Percentiles rank a stretch among this genome's conserved stretches.
phyloP scores from a whole-genome alignment of 2,113 vertebrate genomes.

The Puma concolor region DNA sequence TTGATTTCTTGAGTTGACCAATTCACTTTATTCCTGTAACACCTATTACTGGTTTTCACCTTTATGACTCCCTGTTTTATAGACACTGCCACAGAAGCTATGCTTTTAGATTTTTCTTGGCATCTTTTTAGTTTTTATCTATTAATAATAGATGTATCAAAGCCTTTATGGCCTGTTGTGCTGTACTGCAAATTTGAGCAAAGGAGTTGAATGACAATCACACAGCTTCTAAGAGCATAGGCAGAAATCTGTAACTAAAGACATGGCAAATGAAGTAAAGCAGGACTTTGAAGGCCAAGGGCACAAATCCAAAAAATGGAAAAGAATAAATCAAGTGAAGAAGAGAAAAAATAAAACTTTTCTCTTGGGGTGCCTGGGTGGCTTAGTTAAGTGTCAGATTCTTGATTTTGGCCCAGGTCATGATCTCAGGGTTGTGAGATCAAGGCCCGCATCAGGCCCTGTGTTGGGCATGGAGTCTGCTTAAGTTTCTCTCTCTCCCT shows the following conservation, averaged over 20 bases:
- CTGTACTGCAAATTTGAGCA: not conserved
- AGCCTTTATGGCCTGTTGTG: not conserved
- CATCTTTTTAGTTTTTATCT: not conserved
- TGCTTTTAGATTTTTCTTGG: not conserved
- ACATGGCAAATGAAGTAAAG: not conserved
- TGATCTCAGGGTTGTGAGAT: too few relatives aligned
- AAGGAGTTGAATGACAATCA: not conserved
- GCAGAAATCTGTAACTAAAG: constrained; percentile 17
- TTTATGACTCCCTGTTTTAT: not conserved
- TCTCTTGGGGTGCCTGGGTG: not conserved
- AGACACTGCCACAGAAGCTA: not conserved
- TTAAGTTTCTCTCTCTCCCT: too few relatives aligned
- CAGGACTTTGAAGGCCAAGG: not conserved
- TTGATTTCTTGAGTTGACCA: not conserved
- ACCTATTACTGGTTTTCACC: not conserved
- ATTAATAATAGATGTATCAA: constrained; percentile 13
- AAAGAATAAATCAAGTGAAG: not conserved
- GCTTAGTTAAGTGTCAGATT: too few relatives aligned
- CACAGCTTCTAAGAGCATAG: not conserved
- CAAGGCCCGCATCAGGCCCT: too few relatives aligned
- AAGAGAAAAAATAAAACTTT: not conserved
- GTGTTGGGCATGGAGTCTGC: too few relatives aligned
- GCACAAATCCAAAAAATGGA: not conserved
- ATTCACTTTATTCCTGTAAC: not conserved
- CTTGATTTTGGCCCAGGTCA: too few relatives aligned